Evolutionary conservation across 1,140 invertebrate genomes (phyloP).

Genomic region (Telenomus remus): DNA sequence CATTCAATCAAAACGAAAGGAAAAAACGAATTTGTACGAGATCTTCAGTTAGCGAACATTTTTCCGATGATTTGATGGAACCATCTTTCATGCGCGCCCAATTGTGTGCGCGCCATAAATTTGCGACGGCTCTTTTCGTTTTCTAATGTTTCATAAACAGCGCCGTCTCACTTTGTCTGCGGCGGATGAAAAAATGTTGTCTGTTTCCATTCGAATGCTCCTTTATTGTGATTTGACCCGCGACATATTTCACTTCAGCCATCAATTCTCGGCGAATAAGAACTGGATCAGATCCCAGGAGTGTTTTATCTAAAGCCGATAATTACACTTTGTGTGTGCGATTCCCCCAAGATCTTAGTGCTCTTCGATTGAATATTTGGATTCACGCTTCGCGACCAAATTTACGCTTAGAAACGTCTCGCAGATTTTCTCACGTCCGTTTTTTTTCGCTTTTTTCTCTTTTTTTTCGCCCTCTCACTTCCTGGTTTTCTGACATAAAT

Average conservation of each 20-base stretch:
- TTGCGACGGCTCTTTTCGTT: not conserved
- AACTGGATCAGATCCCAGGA: constrained; percentile 41
- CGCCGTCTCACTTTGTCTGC: constrained; percentile 1
- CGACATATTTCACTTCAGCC: constrained; percentile 21
- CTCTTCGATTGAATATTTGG: constrained; percentile 43
- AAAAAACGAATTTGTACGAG: too few relatives aligned
- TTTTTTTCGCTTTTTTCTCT: constrained; percentile 24
- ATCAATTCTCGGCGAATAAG: constrained; percentile 36
- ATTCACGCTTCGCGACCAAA: constrained; percentile 17
- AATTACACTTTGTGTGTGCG: constrained; percentile 41
- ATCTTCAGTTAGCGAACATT: too few relatives aligned
- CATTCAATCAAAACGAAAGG: too few relatives aligned
- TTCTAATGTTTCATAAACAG: constrained; percentile 22
- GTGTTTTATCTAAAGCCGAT: constrained; percentile 46
- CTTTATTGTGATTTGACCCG: constrained; percentile 42
- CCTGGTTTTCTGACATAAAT: constrained; percentile 33
- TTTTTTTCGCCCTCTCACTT: constrained; percentile 25
- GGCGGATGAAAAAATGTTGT: constrained; percentile 25
- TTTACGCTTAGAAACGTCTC: constrained; percentile 11
- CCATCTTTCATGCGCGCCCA: not conserved
- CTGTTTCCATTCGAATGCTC: constrained; percentile 17
- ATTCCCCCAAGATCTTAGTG: constrained; percentile 19
- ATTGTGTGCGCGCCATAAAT: constrained; percentile 8
- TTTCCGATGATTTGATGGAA: too few relatives aligned
- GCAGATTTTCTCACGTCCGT: not conserved